Evolutionary conservation across 2,113 vertebrate species (phyloP).

Genomic region (Danio rerio): GRCz12tu NC_133177.1:26435501-26436000

Average conservation of each 20-base stretch:
- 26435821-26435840: constrained; percentile 23
- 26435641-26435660: constrained; percentile 8
- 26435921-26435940: neutral
- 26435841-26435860: neutral
- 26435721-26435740: neutral
- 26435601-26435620: constrained; percentile 5
- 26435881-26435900: neutral
- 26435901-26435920: neutral
- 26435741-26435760: neutral
- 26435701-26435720: constrained; percentile 16
- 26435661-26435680: neutral
- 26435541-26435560: neutral
- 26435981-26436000: neutral
- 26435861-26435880: neutral
- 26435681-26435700: neutral
- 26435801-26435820: neutral
- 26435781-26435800: neutral
- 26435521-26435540: neutral
- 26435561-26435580: neutral
- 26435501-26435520: neutral
- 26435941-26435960: neutral
- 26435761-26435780: neutral
- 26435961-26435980: neutral
- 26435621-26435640: neutral
- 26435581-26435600: neutral